Evolutionary conservation across 2,888 invertebrate species (phyloP).

Genomic region (Cephus pulcher): DNA sequence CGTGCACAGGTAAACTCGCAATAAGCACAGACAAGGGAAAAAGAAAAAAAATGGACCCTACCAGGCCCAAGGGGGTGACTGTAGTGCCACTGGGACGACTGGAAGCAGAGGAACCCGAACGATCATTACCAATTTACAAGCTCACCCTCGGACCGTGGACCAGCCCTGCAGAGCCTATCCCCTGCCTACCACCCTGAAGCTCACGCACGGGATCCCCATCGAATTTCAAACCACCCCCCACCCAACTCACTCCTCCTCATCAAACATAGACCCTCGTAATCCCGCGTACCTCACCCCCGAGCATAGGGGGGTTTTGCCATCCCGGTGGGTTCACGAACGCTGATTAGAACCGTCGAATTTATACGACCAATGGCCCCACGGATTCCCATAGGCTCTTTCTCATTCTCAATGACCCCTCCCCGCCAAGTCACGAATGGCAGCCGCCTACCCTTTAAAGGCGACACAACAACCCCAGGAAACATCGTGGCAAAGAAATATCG

Average conservation of each 20-base stretch:
- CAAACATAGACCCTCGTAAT: not conserved
- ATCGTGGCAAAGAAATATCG: not conserved
- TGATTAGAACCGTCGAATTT: not conserved
- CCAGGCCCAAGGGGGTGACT: not conserved
- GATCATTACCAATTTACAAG: not conserved
- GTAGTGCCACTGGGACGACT: not conserved
- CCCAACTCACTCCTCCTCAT: not conserved
- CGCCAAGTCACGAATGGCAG: not conserved
- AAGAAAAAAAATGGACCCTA: not conserved
- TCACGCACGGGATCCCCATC: not conserved
- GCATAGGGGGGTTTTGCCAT: not conserved
- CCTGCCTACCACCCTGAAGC: not conserved
- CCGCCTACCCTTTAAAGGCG: not conserved
- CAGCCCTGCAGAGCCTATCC: not conserved
- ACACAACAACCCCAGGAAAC: not conserved
- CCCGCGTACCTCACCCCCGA: not conserved
- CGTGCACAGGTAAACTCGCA: not conserved
- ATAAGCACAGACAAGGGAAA: not conserved
- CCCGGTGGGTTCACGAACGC: not conserved
- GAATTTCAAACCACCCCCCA: not conserved
- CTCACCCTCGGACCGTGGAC: not conserved
- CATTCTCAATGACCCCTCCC: not conserved
- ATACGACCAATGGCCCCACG: not conserved
- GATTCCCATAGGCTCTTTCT: not conserved
- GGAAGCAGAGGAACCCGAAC: not conserved